Evolutionary conservation across 2,797 vertebrate genomes (phyloP), one percentile per base, ranked within the genome.

Genomic region (Clarias laeviceps): DNA sequence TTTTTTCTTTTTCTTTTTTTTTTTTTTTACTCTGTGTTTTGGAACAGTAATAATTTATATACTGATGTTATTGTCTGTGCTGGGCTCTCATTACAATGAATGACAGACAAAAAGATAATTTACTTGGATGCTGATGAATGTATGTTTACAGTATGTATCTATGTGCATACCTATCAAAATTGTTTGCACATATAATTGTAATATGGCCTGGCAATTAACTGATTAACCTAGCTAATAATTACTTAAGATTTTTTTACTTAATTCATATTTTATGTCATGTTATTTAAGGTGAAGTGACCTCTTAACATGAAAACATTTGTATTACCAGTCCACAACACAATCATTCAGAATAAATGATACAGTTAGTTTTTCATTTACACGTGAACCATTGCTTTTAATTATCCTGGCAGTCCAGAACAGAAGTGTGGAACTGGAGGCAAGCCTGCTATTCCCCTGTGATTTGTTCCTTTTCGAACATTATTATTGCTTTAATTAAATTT

Each of bases 401-500:
- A 86, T 84, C 80, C 65, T 78, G 27, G 81, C 18, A 62, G 57
- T 84, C 82, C 68, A 76, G 79, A 66, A 50, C 62, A 68, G 64
- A 68, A 66, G 74, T 70, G 78, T 56, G 32, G 56, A 81, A 87
- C 57, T 82, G 32, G 65, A 69, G 65, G 73, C 57, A 20, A 72
- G 66, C 72, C 40, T 69, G 65, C 76, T 70, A 84, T 82, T 64
- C 77, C 40, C 64, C 20, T 78, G 80, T 54, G n/a, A 65, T 29
- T 84, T 88, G 90, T 90, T 86, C 87, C 85, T 90, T 89, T 91
- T 86, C 50, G 83, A 91, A 91, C 84, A 84, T 84, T 88, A 89
- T 90, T 91, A 89, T 92, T 89, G 85, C 85, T 91, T 90, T 88
- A 88, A 91, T 92, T 89, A 88, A 85, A 90, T 93, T 91, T 89